Evolutionary conservation across 2,797 vertebrate genomes (phyloP), one percentile per base, ranked within the genome.

Genomic region (Epinephelus malabaricus): DNA sequence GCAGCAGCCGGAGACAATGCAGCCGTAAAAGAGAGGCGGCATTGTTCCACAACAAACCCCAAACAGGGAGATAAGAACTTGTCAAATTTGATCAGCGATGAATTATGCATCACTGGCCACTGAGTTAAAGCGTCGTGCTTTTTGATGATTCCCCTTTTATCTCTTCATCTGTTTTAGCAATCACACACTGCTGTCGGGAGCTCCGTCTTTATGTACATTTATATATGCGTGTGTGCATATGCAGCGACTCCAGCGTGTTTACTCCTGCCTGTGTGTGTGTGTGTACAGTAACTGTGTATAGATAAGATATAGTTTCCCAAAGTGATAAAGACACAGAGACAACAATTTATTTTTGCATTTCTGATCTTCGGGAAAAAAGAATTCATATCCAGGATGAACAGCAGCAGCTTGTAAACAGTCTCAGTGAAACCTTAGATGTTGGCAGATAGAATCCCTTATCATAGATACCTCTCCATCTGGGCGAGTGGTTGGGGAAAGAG

Each of bases 51-150:
- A 87, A 77, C 85, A 88, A 87, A 43, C 76, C 79, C 64, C 80
- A 81, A 85, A 88, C 74, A 67, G 81, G 59, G 54, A 86, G 87
- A 90, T 92, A 90, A 91, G 89, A 82, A 89, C 82, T 87, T 87
- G 91, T 91, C 88, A 85, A 82, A 90, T 83, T 80, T 89, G 85
- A 92, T 93, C 86, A 88, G 76, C 30, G 1, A 86, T 92, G 92
- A 94, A 93, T 94, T 91, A 92, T 87, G 89, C 91, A 93, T 89
- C 72, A 34, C 68, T 51, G 86, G 87, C 82, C 81, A 58, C 76
- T 34, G 63, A 87, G 74, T 79, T 72, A 59, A 81, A 59, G 77
- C 49, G 5, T 69, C 25, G 12, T 49, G 70, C 56, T 68, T 80
- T 83, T 83, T 86, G 69, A 88, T 81, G 62, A 73, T 73, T 86